Evolutionary conservation across 1,140 invertebrate genomes (phyloP).

Genomic region (Aphelenchoides besseyi): DNA sequence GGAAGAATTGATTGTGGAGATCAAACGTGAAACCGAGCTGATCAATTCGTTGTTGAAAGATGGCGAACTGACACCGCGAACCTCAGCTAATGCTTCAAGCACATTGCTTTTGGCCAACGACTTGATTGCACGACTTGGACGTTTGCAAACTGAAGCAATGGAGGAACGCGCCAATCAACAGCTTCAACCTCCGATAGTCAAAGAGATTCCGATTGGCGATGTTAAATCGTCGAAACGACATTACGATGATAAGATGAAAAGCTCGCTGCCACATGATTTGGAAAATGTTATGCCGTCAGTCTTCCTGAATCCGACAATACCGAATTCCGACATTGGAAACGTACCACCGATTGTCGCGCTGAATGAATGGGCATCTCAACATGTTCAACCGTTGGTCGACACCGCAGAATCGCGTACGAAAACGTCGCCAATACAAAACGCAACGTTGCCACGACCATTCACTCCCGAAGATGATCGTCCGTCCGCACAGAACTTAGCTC

Average conservation of each 20-base stretch:
- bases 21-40: not conserved
- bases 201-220: too few relatives aligned
- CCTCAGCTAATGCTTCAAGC: not conserved
- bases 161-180: not conserved
- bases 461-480: not conserved
- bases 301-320: not conserved
- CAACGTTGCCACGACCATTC: not conserved
- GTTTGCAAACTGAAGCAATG: not conserved
- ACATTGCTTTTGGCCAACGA: not conserved
- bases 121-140: not conserved
- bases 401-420: not conserved
- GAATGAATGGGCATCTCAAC: not conserved
- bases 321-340: not conserved
- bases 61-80: not conserved
- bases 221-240: not conserved
- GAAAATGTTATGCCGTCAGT: conserved; percentile 6
- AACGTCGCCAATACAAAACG: too few relatives aligned
- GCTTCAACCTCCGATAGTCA: too few relatives aligned
- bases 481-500: not conserved
- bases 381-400: not conserved
- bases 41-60: not conserved
- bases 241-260: not conserved
- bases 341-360: not conserved
- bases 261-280: not conserved
- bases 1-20: not conserved